Base-by-base conservation (phyloP, 2,797 vertebrate species). In the Acanthurus leucopareius region DNA sequence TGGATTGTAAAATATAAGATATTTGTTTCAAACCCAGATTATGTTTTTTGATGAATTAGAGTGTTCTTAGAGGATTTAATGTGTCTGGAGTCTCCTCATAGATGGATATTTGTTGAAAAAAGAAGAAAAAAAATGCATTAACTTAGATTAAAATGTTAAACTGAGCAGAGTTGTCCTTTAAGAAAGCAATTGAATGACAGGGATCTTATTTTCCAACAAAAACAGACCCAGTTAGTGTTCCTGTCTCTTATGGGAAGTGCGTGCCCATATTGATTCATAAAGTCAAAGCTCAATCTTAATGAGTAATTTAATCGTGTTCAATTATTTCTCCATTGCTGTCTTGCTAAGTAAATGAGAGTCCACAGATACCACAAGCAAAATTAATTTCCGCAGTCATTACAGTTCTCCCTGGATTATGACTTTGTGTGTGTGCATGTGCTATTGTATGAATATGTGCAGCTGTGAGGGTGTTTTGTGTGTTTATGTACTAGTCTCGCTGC, bases 311-410 rank as follows among this genome's bases (percentile, higher is more conserved):
- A 77, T 65, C 54, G 9, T 53, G 19, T 58, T 73, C 45, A 64
- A 72, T 69, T 68, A 77, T 85, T 81, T 57, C 56, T 82, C 61
- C 58, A 35, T 72, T 20, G 13, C 40, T 44, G 65, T 60, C 56
- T 65, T 62, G 82, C 72, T 66, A 65, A 82, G 69, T 73, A 49
- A 84, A 77, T 32, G 32, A 70, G 16, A 66, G 40, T 67, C 62
- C 5, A 19, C 56, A 25, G 40, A 73, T 19, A 60, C 68, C 45
- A 19, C 17, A 32, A 61, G 64, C 42, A 45, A 42, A 59, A 87
- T 79, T 74, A 1, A 79, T 86, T 77, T 84, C 66, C 35, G 11
- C 74, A 59, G 19, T 77, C 66, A 76, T 80, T 80, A 72, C 19
- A 64, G 64, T 60, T 73, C n/a, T 13, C 22, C 11, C 6, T 53